Percentiles rank a stretch among this genome's conserved stretches.
phyloP scores from a whole-genome alignment of 2,888 invertebrate species.

The Drosophila pseudotakahashii region DNA sequence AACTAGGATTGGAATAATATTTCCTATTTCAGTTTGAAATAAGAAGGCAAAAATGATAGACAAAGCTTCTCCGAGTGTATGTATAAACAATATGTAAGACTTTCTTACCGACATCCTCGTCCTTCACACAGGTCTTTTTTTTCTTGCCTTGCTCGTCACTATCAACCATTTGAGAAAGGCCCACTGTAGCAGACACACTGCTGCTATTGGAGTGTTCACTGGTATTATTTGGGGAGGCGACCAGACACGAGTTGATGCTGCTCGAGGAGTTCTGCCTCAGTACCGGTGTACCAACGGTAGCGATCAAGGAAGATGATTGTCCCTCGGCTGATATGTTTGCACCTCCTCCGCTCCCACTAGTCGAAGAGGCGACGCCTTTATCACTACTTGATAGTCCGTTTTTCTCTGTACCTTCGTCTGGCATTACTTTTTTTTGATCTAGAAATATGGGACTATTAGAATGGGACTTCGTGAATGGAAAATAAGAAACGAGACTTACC shows the following conservation, averaged over 20 bases:
- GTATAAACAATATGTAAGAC: background rate
- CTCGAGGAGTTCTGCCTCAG: constrained; percentile 50
- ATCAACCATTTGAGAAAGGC: constrained; percentile 53
- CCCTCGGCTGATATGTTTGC: constrained; percentile 17
- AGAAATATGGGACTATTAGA: background rate
- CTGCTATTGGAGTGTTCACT: constrained; percentile 61
- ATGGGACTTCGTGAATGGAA: background rate
- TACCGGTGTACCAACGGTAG: constrained; percentile 7
- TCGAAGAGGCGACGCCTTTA: constrained; percentile 9
- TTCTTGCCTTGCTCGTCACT: constrained; percentile 60
- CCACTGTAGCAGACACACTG: constrained; percentile 46
- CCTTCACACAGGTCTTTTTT: constrained; percentile 59
- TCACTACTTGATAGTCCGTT: constrained; percentile 25
- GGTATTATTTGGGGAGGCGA: constrained; percentile 40
- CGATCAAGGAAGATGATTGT: constrained; percentile 12
- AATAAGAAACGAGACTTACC: constrained; percentile 34
- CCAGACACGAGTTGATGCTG: constrained; percentile 37
- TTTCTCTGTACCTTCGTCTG: constrained; percentile 59
- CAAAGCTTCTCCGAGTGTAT: background rate
- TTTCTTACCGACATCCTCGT: constrained; percentile 71
- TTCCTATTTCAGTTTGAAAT: no score
- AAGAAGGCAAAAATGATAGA: no score
- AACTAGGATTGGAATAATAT: no score
- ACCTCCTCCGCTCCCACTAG: constrained; percentile 3
- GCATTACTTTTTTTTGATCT: constrained; percentile 53